Conservation (phyloP, 2,888 invertebrate species). For the Agrochola lychnidis region DNA sequence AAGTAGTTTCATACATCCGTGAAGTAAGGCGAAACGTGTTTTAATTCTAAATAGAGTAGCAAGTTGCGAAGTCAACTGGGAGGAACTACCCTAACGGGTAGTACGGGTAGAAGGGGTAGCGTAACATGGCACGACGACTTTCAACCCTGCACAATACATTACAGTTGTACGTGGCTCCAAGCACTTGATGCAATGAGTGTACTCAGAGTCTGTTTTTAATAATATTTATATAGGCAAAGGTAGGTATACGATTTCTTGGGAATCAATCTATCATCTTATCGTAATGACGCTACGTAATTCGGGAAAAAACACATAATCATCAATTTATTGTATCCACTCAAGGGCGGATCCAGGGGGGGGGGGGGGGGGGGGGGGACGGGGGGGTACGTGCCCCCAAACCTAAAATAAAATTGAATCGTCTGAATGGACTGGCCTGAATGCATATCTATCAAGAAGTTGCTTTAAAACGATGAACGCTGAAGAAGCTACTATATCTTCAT, state of each 20-base stretch:
- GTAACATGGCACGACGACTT: slow-evolving; percentile 36
- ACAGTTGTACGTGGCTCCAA: slow-evolving; percentile 46
- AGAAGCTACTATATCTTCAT: no score
- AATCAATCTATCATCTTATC: neutral
- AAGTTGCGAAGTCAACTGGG: slow-evolving; percentile 54
- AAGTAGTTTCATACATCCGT: slow-evolving; percentile 23
- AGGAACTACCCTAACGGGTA: slow-evolving; percentile 27
- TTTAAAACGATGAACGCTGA: no score
- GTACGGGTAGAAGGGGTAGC: slow-evolving; percentile 23
- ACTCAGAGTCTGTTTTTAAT: slow-evolving; percentile 1
- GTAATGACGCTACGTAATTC: neutral
- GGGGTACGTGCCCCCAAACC: no score
- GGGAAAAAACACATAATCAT: neutral
- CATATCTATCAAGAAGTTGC: no score
- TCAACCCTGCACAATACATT: slow-evolving; percentile 54
- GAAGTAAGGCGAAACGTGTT: slow-evolving; percentile 28
- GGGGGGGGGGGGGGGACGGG: no score
- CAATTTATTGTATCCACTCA: neutral
- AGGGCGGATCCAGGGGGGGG: no score
- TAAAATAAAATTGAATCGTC: no score
- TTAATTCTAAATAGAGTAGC: slow-evolving; percentile 51
- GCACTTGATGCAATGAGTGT: slow-evolving; percentile 24
- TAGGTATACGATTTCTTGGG: neutral
- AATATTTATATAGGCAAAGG: neutral
- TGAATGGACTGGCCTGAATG: no score